These are phyloP conservation scores for Sphinx pinastri DNA, from an alignment of 2,888 invertebrate species.

Conservation along the genomic window DNA sequence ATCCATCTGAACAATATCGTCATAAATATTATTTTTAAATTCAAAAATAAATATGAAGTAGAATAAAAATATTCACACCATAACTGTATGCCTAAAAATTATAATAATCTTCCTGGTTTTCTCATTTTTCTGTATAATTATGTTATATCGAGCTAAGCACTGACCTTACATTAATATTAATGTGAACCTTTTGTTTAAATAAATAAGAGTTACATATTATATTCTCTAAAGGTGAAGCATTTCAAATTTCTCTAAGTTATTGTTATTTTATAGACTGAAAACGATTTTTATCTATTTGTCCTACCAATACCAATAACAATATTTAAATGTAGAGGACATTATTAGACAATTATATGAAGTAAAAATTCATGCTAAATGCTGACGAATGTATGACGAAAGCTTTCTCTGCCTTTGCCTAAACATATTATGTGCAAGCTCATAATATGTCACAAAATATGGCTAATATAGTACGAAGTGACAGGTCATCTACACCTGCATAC, in stretches of 20 bases:
- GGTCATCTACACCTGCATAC: too few species aligned
- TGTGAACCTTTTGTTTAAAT: neutral
- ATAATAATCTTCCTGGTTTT: neutral
- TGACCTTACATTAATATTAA: neutral
- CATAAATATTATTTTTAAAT: conserved; percentile 25
- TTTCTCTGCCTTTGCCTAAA: too few species aligned
- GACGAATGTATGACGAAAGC: too few species aligned
- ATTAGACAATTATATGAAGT: neutral
- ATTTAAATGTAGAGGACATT: too few species aligned
- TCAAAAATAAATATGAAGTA: conserved; percentile 18
- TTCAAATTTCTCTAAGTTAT: too few species aligned
- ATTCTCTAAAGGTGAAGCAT: too few species aligned
- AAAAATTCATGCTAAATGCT: neutral
- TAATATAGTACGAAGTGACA: too few species aligned
- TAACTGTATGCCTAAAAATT: neutral
- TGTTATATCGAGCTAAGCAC: neutral
- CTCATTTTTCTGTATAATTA: neutral
- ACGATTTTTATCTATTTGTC: too few species aligned
- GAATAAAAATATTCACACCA: conserved; percentile 1
- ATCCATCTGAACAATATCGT: neutral
- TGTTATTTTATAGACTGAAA: too few species aligned
- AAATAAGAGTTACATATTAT: neutral
- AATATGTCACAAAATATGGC: too few species aligned
- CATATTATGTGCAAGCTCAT: too few species aligned
- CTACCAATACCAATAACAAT: too few species aligned